Conservation (phyloP, 2,113 vertebrate genomes). For the Heliornis fulica region DNA sequence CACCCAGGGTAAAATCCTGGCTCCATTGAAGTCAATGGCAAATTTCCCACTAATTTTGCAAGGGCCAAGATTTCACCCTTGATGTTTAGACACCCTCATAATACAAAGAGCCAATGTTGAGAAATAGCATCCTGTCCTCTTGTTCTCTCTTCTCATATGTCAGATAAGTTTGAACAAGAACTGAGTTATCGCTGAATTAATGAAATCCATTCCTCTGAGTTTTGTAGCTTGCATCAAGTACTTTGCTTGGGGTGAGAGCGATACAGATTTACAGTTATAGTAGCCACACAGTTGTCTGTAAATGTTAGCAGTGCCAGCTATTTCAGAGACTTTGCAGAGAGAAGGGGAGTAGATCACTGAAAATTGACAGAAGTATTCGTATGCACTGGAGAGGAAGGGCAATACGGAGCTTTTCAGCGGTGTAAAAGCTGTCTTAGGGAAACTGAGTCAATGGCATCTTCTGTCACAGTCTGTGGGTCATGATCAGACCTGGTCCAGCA, state of each 20-base stretch:
- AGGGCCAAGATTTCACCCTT: conserved; percentile 24
- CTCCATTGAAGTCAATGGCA: conserved; percentile 45
- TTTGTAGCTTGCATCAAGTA: neutral
- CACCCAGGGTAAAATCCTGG: conserved; percentile 24
- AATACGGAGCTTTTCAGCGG: neutral
- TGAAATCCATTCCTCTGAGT: neutral
- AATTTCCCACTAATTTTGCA: conserved; percentile 47
- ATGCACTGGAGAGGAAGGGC: neutral
- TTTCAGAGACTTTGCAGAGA: neutral
- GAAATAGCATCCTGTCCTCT: neutral
- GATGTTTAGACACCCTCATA: conserved; percentile 24
- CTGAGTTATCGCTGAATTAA: neutral
- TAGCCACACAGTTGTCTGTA: neutral
- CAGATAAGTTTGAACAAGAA: conserved; percentile 6
- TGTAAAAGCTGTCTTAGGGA: neutral
- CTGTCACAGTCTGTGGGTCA: neutral
- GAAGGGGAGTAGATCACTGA: neutral
- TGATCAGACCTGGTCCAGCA: neutral
- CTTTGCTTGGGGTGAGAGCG: neutral
- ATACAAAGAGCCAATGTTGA: neutral
- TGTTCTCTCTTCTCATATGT: neutral
- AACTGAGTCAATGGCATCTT: neutral
- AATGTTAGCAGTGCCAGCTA: neutral
- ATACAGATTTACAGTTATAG: neutral
- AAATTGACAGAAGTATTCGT: neutral